These are phyloP conservation scores for Ranitomeya variabilis DNA, from an alignment of 2,113 vertebrate genomes.

Conservation along the genomic window DNA sequence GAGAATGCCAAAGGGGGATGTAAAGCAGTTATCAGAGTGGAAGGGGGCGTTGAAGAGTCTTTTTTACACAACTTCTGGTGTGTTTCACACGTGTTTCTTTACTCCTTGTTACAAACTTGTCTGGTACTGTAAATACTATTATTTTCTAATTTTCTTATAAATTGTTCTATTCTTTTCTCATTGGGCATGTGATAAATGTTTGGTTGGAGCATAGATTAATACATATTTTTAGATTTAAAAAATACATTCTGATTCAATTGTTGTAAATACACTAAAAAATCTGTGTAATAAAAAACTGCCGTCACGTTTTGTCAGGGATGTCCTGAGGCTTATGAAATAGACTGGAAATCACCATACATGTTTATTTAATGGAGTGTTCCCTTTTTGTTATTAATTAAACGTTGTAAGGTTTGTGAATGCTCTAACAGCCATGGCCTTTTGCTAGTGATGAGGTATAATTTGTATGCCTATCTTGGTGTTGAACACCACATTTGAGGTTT, in stretches of 20 bases:
- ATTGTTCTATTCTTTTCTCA: not conserved
- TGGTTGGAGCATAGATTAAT: not conserved
- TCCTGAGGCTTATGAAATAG: conserved; percentile 53
- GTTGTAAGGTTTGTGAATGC: not conserved
- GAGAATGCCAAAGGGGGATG: too few species aligned
- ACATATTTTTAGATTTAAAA: not conserved
- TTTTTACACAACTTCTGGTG: too few species aligned
- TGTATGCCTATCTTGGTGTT: not conserved
- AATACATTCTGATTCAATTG: conserved; percentile 5
- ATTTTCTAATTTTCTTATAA: too few species aligned
- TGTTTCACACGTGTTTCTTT: too few species aligned
- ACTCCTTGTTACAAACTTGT: too few species aligned
- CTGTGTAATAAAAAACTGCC: not conserved
- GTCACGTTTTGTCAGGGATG: not conserved
- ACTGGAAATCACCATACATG: conserved; percentile 31
- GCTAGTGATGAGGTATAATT: conserved; percentile 55
- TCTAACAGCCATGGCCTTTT: conserved; percentile 50
- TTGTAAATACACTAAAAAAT: not conserved
- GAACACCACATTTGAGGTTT: not conserved
- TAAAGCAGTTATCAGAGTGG: too few species aligned
- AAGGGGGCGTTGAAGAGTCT: too few species aligned
- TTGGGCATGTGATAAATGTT: not conserved
- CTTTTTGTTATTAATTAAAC: conserved; percentile 48
- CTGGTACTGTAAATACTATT: too few species aligned
- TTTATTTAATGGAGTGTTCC: conserved; percentile 48